Conservation (phyloP, 1,140 invertebrate species). For the Ruditapes philippinarum region DNA sequence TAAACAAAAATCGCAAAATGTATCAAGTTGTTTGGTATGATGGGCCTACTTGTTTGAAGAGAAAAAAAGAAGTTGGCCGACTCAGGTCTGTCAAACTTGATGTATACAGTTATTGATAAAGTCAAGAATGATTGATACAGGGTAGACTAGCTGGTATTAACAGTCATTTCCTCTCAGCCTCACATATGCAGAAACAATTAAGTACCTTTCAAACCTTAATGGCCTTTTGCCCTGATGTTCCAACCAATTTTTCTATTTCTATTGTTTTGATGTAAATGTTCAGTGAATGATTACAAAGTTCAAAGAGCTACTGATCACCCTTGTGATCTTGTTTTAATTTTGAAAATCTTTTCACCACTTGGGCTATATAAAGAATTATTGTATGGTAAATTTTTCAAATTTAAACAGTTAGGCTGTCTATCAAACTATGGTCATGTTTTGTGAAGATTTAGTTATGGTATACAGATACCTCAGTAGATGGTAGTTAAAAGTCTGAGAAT, state of each 20-base stretch:
- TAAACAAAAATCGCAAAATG: slow-evolving; percentile 29
- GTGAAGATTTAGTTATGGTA: too few species aligned
- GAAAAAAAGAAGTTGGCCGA: slow-evolving; percentile 26
- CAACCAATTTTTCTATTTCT: neutral
- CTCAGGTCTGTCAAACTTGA: slow-evolving; percentile 28
- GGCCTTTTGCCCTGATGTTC: neutral
- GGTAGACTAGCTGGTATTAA: slow-evolving; percentile 11
- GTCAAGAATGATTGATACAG: slow-evolving; percentile 44
- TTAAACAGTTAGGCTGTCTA: too few species aligned
- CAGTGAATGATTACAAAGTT: too few species aligned
- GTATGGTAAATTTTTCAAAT: too few species aligned
- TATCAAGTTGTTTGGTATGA: neutral
- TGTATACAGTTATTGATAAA: slow-evolving; percentile 38
- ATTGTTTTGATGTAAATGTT: neutral
- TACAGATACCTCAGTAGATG: too few species aligned
- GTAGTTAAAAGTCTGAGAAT: too few species aligned
- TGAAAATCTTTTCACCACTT: too few species aligned
- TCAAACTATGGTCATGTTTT: too few species aligned
- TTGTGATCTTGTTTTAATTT: too few species aligned
- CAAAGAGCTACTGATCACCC: too few species aligned
- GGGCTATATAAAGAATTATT: too few species aligned
- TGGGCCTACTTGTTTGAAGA: slow-evolving; percentile 28
- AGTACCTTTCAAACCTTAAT: neutral
- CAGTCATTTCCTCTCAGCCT: neutral
- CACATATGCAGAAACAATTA: slow-evolving; percentile 43